Base-by-base conservation (phyloP, 1,140 invertebrate species). In the Drosophila albomicans region DNA sequence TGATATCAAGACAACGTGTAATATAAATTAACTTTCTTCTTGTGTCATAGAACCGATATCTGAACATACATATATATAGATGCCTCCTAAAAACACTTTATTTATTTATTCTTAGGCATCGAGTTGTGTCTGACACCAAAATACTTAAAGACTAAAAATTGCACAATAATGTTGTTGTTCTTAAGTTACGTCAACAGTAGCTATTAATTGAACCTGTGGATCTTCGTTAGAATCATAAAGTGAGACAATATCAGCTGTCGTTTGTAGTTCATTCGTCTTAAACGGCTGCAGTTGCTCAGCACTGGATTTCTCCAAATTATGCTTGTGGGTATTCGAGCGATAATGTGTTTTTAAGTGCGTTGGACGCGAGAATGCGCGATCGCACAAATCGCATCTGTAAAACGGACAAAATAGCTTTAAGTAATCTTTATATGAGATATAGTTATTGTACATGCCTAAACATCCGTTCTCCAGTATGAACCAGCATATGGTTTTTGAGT, bases 401-500 rank as follows among this genome's bases (percentile, higher is more conserved):
- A 5, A 15, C 1, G n/a, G 13, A 38, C 41, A 7, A 43, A 7
- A 43, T 62, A 1, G 2, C 11, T 48, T 1, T 35, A 38, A 32
- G 13, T 10, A 6, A 30, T 13, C 30, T 15, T 10, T 32, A 25
- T 4, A 25, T 25, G 20, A 25, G 1, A 7, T 41, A 1, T 3
- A 2, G 11, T 45, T 20, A 11, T 1, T 8, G 0, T 48, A 64
- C 64, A 62, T 56, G 32, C 87, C 80, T 84, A 56, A 81, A 91
- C 41, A 87, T 49, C 0, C 87, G 88, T 46, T 91, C 87, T 25
- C 87, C 87, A 0, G 87, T 91, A 25, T 91, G 87, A 3, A 91
- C 75, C 7, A 91, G 66, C 66, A 87, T 87, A 35, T 91, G 87
- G 38, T 91, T 91, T 16, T 91, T 91, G 1, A 91, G 74, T 25